phyloP scores from a whole-genome alignment of 2,797 vertebrate species.

The Enteromius paludinosus region DNA sequence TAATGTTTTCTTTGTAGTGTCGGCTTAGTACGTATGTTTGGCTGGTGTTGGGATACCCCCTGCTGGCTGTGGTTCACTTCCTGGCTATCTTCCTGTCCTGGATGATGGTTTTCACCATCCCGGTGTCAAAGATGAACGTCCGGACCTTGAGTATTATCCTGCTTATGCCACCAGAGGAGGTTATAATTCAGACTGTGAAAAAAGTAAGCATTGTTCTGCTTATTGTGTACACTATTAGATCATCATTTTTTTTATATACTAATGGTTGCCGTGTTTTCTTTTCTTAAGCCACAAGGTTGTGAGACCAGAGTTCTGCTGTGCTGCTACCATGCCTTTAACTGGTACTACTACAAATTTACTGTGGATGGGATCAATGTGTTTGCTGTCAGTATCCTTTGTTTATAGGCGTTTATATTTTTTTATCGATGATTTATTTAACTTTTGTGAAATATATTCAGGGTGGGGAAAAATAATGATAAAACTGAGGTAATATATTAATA shows the following conservation, averaged over 20 bases:
- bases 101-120: conserved; percentile 83
- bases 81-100: conserved; percentile 81
- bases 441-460: not conserved
- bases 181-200: conserved; percentile 67
- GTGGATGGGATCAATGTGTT: conserved; percentile 85
- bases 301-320: conserved; percentile 77
- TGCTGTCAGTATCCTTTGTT: conserved; percentile 84
- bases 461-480: not conserved
- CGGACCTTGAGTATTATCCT: conserved; percentile 72
- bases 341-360: conserved; percentile 86
- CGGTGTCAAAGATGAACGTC: conserved; percentile 82
- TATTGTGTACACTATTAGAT: not conserved
- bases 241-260: not conserved
- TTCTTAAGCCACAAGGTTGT: conserved; percentile 66
- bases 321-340: conserved; percentile 81
- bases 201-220: conserved; percentile 63
- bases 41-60: conserved; percentile 81
- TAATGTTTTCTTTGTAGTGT: conserved; percentile 60
- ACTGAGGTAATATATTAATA: not conserved
- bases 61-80: conserved; percentile 77
- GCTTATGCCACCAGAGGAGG: conserved; percentile 76
- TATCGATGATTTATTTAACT: not conserved
- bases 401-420: not conserved
- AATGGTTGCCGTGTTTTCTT: conserved; percentile 1
- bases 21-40: conserved; percentile 66